phyloP scores from a whole-genome alignment of 1,140 invertebrate species.

The Drosophila arizonae region DNA sequence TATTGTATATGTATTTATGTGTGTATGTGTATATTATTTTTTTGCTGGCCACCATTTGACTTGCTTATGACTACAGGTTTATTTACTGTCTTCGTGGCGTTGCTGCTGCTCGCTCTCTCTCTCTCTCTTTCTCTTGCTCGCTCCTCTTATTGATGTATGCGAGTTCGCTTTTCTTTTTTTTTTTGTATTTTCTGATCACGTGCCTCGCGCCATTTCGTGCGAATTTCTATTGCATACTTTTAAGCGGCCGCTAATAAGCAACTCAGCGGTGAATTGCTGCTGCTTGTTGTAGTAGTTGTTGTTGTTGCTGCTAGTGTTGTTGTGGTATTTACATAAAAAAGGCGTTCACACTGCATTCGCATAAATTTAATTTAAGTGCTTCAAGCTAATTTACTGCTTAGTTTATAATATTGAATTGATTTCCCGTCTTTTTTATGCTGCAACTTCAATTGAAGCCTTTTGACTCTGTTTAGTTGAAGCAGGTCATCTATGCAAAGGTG shows the following conservation, averaged over 20 bases:
- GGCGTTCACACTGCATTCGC: conserved; percentile 44
- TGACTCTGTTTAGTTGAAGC: no score
- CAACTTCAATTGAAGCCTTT: no score
- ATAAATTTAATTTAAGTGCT: conserved; percentile 34
- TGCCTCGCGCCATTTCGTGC: conserved; percentile 21
- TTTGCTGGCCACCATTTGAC: conserved; percentile 42
- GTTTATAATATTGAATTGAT: background rate
- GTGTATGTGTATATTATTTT: conserved; percentile 16
- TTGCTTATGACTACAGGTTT: conserved; percentile 39
- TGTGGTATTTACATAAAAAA: conserved; percentile 30
- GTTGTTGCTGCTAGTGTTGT: background rate
- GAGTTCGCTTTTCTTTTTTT: background rate
- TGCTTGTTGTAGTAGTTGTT: background rate
- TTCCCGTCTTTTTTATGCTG: background rate
- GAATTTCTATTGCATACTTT: conserved; percentile 45
- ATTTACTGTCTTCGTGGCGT: background rate
- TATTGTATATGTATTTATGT: conserved; percentile 44
- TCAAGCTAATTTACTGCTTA: background rate
- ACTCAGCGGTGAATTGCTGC: conserved; percentile 5
- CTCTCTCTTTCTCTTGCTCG: no score
- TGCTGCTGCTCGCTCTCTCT: background rate
- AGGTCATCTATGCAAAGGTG: no score
- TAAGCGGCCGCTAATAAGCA: conserved; percentile 36
- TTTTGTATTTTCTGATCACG: background rate
- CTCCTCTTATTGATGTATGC: background rate